Conservation (phyloP, 2,797 vertebrate species). For the Coregonus sp. region DNA sequence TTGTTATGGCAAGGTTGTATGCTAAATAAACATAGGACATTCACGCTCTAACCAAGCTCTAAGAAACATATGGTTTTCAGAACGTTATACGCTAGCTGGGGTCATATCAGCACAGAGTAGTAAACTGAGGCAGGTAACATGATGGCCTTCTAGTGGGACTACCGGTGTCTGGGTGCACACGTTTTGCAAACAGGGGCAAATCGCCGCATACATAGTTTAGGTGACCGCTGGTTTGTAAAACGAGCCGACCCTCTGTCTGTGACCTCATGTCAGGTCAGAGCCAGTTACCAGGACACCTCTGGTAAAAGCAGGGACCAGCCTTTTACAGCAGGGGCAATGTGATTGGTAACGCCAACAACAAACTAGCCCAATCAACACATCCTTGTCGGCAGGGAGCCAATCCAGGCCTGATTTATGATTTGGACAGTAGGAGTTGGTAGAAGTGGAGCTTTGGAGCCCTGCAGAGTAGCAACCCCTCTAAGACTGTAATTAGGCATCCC, state of each 20-base stretch:
- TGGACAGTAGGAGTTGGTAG: neutral
- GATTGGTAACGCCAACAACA: neutral
- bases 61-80: too few species aligned
- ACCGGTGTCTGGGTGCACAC: neutral
- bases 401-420: neutral
- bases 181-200: too few species aligned
- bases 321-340: neutral
- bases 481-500: neutral
- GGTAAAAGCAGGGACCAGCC: slow-evolving; percentile 22
- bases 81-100: slow-evolving; percentile 25
- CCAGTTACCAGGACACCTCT: slow-evolving; percentile 34
- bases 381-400: neutral
- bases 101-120: slow-evolving; percentile 17
- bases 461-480: too few species aligned
- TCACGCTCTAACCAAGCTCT: too few species aligned
- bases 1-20: slow-evolving; percentile 25
- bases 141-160: slow-evolving; percentile 17
- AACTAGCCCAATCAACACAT: neutral
- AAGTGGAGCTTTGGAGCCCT: slow-evolving; percentile 8
- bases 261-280: slow-evolving; percentile 18
- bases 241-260: neutral
- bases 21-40: neutral
- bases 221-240: too few species aligned
- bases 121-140: slow-evolving; percentile 24
- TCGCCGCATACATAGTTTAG: too few species aligned